A percentile compares a stretch with the other conserved stretches of the same genome.
Conservation (phyloP, 2,113 vertebrate species). For the Datnioides undecimradiatus region DNA sequence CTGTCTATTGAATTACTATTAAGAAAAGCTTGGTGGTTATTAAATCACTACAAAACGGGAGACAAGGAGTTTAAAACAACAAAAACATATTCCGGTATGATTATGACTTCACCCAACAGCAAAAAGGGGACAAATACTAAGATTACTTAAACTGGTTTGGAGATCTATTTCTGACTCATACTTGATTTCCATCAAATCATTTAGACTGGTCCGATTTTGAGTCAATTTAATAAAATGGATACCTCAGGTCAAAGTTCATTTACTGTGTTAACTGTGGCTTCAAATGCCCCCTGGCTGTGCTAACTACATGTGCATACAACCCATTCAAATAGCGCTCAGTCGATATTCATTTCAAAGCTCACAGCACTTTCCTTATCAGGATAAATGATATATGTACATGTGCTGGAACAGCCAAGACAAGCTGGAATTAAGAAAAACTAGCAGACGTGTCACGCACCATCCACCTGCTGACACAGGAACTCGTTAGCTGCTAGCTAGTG, state of each 20-base stretch:
- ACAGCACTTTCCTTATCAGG: neutral
- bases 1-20: neutral
- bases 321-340: neutral
- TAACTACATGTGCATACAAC: conserved; percentile 44
- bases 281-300: conserved; percentile 30
- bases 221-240: conserved; percentile 75
- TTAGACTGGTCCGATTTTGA: neutral
- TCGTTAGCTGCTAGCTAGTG: conserved; percentile 68
- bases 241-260: conserved; percentile 79
- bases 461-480: conserved; percentile 71
- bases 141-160: neutral
- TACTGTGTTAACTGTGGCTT: conserved; percentile 55
- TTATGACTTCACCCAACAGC: neutral
- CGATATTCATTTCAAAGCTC: neutral
- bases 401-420: neutral
- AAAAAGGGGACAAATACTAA: neutral
- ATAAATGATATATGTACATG: accelerated
- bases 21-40: neutral
- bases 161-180: neutral
- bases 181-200: neutral
- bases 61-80: neutral
- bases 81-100: neutral
- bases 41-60: neutral
- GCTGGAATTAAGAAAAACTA: neutral
- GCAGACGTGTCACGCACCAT: conserved; percentile 72